Evolutionary conservation across 2,113 vertebrate genomes (phyloP).

Genomic region (Apus apus): DNA sequence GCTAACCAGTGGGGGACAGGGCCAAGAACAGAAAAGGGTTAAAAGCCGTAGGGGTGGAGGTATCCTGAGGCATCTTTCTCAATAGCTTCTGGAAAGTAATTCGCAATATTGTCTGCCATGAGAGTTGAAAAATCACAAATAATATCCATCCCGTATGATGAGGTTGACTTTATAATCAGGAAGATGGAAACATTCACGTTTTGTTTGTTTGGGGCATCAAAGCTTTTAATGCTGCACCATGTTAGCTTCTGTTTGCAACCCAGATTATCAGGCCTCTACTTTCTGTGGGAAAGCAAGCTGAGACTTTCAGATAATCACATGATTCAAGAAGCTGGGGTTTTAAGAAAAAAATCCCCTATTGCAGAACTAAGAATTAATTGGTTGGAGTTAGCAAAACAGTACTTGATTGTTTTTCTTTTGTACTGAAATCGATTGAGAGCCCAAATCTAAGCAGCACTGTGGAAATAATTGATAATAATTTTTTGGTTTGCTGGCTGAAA

Average conservation of each 20-base stretch:
- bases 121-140: not conserved
- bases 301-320: not conserved
- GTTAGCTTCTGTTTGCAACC: not conserved
- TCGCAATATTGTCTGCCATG: not conserved
- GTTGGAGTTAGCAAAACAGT: not conserved
- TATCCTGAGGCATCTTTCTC: not conserved
- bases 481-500: not conserved
- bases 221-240: not conserved
- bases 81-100: not conserved
- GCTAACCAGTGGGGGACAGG: not conserved
- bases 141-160: not conserved
- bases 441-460: not conserved
- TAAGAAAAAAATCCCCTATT: not conserved
- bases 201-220: not conserved
- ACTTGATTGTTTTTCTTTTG: not conserved
- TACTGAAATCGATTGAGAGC: not conserved
- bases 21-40: not conserved
- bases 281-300: not conserved
- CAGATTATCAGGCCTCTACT: not conserved
- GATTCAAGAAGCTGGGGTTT: conserved; percentile 17
- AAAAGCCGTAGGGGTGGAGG: not conserved
- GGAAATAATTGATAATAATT: not conserved
- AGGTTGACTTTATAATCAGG: not conserved
- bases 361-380: conserved; percentile 3
- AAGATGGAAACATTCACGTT: not conserved